A percentile compares a stretch with the other conserved stretches of the same genome.
These are phyloP conservation scores for Nanorana parkeri DNA, from an alignment of 2,113 vertebrate species.

Conservation along the genomic window DNA sequence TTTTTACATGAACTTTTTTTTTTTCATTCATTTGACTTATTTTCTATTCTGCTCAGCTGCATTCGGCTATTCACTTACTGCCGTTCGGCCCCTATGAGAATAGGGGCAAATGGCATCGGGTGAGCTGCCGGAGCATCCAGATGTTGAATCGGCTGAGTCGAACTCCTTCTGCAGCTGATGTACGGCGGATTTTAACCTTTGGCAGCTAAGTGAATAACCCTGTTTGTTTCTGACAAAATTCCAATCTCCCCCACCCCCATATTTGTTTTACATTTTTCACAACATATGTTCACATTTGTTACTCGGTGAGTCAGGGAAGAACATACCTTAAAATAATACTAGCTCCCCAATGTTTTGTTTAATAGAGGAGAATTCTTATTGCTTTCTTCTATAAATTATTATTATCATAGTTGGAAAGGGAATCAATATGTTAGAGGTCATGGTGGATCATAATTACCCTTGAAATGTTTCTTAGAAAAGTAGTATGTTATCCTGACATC, in stretches of 20 bases:
- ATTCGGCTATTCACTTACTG: too few species aligned
- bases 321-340: neutral
- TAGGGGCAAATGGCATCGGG: too few species aligned
- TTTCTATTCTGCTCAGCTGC: too few species aligned
- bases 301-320: neutral
- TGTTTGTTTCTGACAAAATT: too few species aligned
- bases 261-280: neutral
- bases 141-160: too few species aligned
- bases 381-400: slow-evolving; percentile 7
- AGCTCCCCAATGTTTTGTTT: neutral
- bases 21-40: too few species aligned
- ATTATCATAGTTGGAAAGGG: neutral
- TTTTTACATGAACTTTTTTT: too few species aligned
- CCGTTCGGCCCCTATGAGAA: too few species aligned
- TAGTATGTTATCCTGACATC: slow-evolving; percentile 7
- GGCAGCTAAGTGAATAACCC: too few species aligned
- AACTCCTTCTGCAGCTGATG: too few species aligned
- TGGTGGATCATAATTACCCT: slow-evolving; percentile 18
- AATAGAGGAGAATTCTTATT: neutral
- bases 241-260: neutral
- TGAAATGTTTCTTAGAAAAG: slow-evolving; percentile 4
- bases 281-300: neutral
- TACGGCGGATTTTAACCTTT: too few species aligned
- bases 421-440: slow-evolving; percentile 15
- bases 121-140: too few species aligned